Evolutionary conservation across 2,888 invertebrate genomes (phyloP), one percentile per base, ranked within the genome.

Genomic region (Mythimna impura): DNA sequence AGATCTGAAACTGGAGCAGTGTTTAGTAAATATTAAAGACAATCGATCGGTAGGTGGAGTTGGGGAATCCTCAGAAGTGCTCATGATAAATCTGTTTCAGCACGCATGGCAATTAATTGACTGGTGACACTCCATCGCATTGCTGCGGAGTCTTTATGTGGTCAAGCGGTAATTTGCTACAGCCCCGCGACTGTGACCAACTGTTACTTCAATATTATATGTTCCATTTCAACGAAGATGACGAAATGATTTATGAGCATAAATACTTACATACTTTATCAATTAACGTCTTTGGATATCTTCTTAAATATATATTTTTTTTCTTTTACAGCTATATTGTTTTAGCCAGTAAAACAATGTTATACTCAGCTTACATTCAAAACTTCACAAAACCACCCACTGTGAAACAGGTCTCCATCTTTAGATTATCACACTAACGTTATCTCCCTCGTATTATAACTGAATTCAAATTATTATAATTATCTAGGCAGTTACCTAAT

Each of bases 61-160:
- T 78, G 43, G 85, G 68, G 94, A 94, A 93, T 88, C 94, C 94
- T 80, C 83, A 92, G 89, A 93, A 94, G 93, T 93, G 93, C 87
- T 88, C 84, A 88, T 89, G 87, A 91, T 93, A 93, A 94, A 95
- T 94, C 94, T 93, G 89, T 93, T 93, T 89, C 88, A 92, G 92
- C 94, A 94, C 94, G 94, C 94, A 93, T 91, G 90, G 92, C 90
- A 90, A 90, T 93, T 94, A 94, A 94, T 93, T 91, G 93, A 87
- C 83, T 87, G 84, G 87, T 84, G 89, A 87, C 87, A 88, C 86
- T 88, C 81, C 78, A 85, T 77, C 82, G 86, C 84, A 76, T 81
- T 74, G 86, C 67, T 85, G 86, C 83, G 85, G 79, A 88, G 86
- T 88, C 90, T 90, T 88, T 89, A 89, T 86, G 87, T 84, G 91